Base-by-base conservation (phyloP, 1,140 invertebrate species). In the Wasmannia auropunctata region DNA sequence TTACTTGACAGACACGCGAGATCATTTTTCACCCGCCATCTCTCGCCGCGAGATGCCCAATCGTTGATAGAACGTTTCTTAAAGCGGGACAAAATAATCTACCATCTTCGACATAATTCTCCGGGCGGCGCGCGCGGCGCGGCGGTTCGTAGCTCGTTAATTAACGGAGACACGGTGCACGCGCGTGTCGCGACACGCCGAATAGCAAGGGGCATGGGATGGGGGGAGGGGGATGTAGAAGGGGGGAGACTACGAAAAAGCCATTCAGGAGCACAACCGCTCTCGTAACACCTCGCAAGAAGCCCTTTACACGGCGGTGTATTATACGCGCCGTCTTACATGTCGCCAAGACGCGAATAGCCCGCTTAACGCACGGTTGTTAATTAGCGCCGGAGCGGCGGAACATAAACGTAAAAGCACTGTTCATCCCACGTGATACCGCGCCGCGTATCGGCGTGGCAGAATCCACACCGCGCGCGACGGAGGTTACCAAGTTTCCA, bases 231-330 rank as follows among this genome's bases (percentile, higher is more conserved):
- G n/a, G n/a, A n/a, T n/a, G n/a, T n/a, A n/a, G n/a, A n/a, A n/a
- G n/a, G n/a, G n/a, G n/a, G n/a, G n/a, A n/a, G n/a, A n/a, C n/a
- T 34, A 46, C 62, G 83, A 85, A 85, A 79, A 79, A 85, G 74
- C 83, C 54, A 63, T 77, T 85, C 62, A 31, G 31, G 34, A 77
- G 40, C 83, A 22, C 49, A 65, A 65, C 74, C 74, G 49, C 34
- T 16, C 62, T 46, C 16, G 74, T 85, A 76, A 79, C 74, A 85
- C 60, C 51, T 79, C 22, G 43, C 74, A 85, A 85, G 46, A 85
- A 85, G 60, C 74, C 76, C 83, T 63, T 79, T 85, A 85, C 80
- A 49, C 74, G 31, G 10, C 34, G 22, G 34, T 76, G 37, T 85
- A 85, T 85, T 85, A 77, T 77, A 51, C 37, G 31, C 37, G 34